Percentiles rank a stretch among this genome's conserved stretches.
These are phyloP conservation scores for Medauroidea extradentata DNA, from an alignment of 1,140 invertebrate genomes.

Conservation along the genomic window DNA sequence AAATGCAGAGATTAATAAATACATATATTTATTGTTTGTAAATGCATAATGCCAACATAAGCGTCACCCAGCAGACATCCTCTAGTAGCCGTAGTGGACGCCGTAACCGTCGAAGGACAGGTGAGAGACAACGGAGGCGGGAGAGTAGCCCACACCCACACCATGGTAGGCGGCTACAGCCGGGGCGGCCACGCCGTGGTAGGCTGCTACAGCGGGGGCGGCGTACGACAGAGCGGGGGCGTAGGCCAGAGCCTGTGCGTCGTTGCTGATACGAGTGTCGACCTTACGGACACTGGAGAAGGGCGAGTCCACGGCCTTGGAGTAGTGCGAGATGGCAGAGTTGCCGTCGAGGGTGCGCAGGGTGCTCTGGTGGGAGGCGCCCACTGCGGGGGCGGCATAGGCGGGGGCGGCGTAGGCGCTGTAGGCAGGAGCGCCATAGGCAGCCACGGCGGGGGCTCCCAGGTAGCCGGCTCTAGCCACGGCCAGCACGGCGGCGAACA, in stretches of 20 bases:
- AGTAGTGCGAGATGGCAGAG: constrained; percentile 18
- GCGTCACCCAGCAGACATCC: too few species aligned
- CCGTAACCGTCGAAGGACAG: constrained; percentile 45
- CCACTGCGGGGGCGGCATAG: constrained; percentile 14
- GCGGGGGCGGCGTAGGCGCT: constrained; percentile 2
- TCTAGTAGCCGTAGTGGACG: constrained; percentile 38
- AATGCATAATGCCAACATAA: too few species aligned
- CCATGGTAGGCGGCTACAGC: constrained; percentile 21
- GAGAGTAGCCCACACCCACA: constrained; percentile 24
- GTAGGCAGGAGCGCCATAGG: constrained; percentile 1
- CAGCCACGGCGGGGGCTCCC: constrained; percentile 17
- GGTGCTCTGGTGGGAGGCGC: constrained; percentile 20
- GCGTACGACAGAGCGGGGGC: constrained; percentile 25
- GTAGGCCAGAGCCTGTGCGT: constrained; percentile 32
- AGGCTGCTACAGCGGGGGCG: constrained; percentile 14
- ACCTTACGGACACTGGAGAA: constrained; percentile 27
- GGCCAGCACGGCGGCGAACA: constrained; percentile 43
- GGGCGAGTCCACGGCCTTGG: constrained; percentile 24
- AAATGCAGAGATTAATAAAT: too few species aligned
- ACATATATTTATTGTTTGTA: too few species aligned
- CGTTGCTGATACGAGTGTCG: constrained; percentile 28
- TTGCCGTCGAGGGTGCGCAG: constrained; percentile 19
- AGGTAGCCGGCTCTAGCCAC: constrained; percentile 38
- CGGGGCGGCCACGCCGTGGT: constrained; percentile 10
- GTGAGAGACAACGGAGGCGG: constrained; percentile 22